Evolutionary conservation across 2,113 vertebrate species (phyloP), one percentile per base, ranked within the genome.

Genomic region (Petrocephalus zakoni): DNA sequence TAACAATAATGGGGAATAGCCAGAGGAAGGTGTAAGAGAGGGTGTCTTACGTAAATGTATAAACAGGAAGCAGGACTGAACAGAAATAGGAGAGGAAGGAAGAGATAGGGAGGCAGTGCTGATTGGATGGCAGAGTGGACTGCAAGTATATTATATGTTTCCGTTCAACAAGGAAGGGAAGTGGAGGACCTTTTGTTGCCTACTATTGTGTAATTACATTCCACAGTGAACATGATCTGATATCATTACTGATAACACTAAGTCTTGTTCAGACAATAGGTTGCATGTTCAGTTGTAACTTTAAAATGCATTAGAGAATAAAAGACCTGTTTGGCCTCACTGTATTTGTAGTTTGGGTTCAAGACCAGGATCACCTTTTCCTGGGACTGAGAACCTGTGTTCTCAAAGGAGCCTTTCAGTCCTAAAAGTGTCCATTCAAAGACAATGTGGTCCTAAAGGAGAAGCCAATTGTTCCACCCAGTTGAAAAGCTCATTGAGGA

Each of bases 371-470:
- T 5, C 29, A 15, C 96, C 19, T 98, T 97, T 61, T 96, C 93
- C 10, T 96, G 95, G 11, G 93, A 94, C 89, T 89, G 10, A 11
- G n/a, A 75, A 34, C 22, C 25, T 29, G 68, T 93, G 89, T 94
- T 94, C 46, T 97, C 95, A 0, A 89, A 91, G 1, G 96, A 96
- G 83, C 96, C 96, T 91, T 94, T 97, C 91, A 99, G 91, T 5
- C 97, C 97, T 0, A 94, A 95, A 88, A 97, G 96, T 2, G 97
- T 96, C 91, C 99, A 95, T 88, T 99, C 96, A 11, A 99, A 99
- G 15, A 99, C 95, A 94, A 99, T 97, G 90, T 97, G 97, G 93
- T 99, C 98, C 98, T 99, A 91, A 58, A 37, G 56, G 88, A 2
- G 2, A 75, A 88, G 86, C 19, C 15, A 87, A 78, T 58, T 61